phyloP scores from a whole-genome alignment of 2,113 vertebrate species.

The Crotophaga sulcirostris region DNA sequence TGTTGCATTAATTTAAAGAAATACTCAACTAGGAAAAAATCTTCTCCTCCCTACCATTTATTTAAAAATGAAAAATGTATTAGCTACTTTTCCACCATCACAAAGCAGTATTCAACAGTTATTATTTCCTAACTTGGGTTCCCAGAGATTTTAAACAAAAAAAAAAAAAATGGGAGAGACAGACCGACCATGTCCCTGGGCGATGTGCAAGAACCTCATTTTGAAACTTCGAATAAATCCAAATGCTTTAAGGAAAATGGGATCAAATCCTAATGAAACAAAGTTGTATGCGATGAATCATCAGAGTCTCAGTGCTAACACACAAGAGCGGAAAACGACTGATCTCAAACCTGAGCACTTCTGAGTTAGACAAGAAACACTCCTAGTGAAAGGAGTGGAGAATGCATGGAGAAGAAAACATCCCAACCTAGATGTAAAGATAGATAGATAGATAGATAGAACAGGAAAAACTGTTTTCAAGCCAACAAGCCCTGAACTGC shows the following conservation, averaged over 20 bases:
- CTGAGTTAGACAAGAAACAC: neutral
- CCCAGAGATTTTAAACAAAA: neutral
- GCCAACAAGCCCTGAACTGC: neutral
- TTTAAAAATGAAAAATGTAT: conserved; percentile 32
- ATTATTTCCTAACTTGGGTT: neutral
- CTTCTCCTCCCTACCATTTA: neutral
- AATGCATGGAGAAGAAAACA: conserved; percentile 32
- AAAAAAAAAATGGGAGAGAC: neutral
- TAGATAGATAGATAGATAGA: neutral
- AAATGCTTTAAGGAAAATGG: neutral
- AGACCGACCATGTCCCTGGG: neutral
- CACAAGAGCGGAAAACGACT: neutral
- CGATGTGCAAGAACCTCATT: neutral
- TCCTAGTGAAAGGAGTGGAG: conserved; percentile 53
- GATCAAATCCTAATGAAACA: conserved; percentile 21
- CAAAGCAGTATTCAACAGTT: neutral
- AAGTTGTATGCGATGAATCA: neutral
- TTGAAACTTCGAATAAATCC: neutral
- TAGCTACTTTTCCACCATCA: conserved; percentile 17
- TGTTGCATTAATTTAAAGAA: conserved; percentile 57
- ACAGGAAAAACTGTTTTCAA: conserved; percentile 37
- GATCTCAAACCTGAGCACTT: neutral
- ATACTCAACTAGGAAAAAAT: conserved; percentile 18
- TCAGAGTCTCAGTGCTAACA: neutral
- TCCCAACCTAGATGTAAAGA: conserved; percentile 22